Evolutionary conservation across 1,140 invertebrate genomes (phyloP), one percentile per base, ranked within the genome.

Genomic region (Halyomorpha halys): DNA sequence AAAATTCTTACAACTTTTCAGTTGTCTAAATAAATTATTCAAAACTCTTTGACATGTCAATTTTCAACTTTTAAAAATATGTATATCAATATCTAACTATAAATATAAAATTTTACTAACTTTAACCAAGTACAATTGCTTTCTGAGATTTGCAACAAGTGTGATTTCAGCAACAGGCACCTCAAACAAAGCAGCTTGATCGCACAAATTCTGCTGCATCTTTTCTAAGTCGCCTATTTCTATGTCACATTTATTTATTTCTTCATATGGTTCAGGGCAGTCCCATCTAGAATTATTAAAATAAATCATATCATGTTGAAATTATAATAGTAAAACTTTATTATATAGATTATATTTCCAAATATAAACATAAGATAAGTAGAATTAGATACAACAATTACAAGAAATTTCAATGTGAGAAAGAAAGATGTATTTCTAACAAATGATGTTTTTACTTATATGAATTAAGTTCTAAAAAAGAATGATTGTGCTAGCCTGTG

Each of bases 151-250:
- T 65, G 86, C 86, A 1, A 95, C 76, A 63, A 85, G 81, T 70
- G 86, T 87, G 70, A 89, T 87, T 70, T 96, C 91, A 0, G 87
- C 85, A 13, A 90, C 79, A 66, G 82, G 82, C 19, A 95, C 84
- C 72, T 97, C 94, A 74, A 97, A 96, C 25, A 97, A 79, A 25
- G 78, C 76, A 2, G 90, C 86, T 8, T 89, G 87, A 54, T 86
- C 83, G n/a, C 81, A 78, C 19, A 97, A 73, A 25, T 25, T 56
- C 44, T 76, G 76, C 0, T 77, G 71, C 68, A 91, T 81, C 2
- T 80, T 76, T 72, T 94, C 88, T 66, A 94, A 80, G 0, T 75
- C 73, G 0, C 71, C 44, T 16, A 93, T 79, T 69, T 87, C 82
- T n/a, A 76, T 68, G 71, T 93, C 78, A 6, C 86, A 79, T 65